Evolutionary conservation across 2,113 vertebrate species (phyloP), one percentile per base, ranked within the genome.

Genomic region (Protobothrops mucrosquamatus): DNA sequence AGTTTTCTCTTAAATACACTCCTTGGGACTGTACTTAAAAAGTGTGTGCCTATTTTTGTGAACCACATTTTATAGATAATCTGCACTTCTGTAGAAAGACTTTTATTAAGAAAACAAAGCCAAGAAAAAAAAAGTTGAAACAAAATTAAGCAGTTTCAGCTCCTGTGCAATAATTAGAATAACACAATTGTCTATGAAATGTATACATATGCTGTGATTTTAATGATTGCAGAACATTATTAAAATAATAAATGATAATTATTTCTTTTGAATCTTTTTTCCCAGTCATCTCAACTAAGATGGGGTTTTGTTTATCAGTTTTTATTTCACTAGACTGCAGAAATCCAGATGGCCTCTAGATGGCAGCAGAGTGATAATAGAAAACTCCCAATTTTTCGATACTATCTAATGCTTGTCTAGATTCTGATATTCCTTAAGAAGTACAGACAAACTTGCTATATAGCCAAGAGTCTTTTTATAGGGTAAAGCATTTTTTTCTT

Each of bases 391-490:
- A 1, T 39, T 81, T 81, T 74, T 8, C 8, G 55, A 81, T 81
- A 81, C 15, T 81, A 34, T 20, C 6, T 7, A 81, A 81, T 74
- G 29, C 64, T 81, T 81, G 69, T 39, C 69, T 20, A 81, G 15
- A 81, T 81, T 81, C 18, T 1, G 18, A 39, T 81, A 22, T 18
- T 22, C 69, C 7, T 81, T 18, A 81, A 9, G 6, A 81, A 81
- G 2, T 56, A 26, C n/a, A 87, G 39, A 46, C 4, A 81, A 86
- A 91, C 15, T 0, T 0, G 18, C 57, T 87, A 46, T 64, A 86
- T 11, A 39, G 29, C 29, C 52, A 20, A n/a, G 11, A 22, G 61
- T 3, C 69, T 29, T 93, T 95, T 95, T 93, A 52, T 85, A 93
- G 89, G 94, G 81, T 51, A 48, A 64, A 89, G 7, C 20, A 22